A percentile compares a stretch with the other conserved stretches of the same genome.
These are phyloP conservation scores for Diarsia rubi DNA, from an alignment of 2,888 invertebrate species.

Conservation along the genomic window DNA sequence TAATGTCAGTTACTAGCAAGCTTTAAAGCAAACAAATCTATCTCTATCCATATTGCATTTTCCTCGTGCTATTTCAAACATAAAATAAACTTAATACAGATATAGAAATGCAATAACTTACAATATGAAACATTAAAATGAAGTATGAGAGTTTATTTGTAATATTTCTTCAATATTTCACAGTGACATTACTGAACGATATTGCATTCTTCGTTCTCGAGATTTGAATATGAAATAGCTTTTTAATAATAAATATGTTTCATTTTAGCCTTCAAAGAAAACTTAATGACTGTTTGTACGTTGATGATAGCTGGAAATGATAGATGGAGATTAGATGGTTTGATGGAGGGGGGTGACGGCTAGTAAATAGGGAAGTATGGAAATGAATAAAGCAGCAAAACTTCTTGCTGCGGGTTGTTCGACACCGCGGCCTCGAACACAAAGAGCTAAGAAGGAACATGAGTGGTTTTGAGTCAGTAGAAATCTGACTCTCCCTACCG, in stretches of 20 bases:
- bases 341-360: neutral
- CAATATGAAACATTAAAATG: constrained; percentile 31
- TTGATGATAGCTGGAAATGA: neutral
- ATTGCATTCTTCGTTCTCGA: constrained; percentile 35
- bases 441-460: too few relatives aligned
- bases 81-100: neutral
- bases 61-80: neutral
- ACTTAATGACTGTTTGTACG: too few relatives aligned
- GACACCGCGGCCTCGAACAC: too few relatives aligned
- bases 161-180: constrained; percentile 54
- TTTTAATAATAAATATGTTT: neutral
- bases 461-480: too few relatives aligned
- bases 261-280: neutral
- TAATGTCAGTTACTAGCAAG: neutral
- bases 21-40: neutral
- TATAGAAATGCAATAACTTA: constrained; percentile 41
- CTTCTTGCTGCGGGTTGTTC: too few relatives aligned
- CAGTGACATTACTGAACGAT: constrained; percentile 29
- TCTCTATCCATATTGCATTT: neutral
- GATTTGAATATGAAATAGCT: constrained; percentile 27
- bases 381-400: too few relatives aligned
- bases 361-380: neutral
- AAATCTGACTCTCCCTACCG: too few relatives aligned
- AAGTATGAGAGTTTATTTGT: constrained; percentile 35
- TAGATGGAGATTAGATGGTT: too few relatives aligned